Conservation (phyloP, 2,888 invertebrate species). For the Charanyca ferruginea region DNA sequence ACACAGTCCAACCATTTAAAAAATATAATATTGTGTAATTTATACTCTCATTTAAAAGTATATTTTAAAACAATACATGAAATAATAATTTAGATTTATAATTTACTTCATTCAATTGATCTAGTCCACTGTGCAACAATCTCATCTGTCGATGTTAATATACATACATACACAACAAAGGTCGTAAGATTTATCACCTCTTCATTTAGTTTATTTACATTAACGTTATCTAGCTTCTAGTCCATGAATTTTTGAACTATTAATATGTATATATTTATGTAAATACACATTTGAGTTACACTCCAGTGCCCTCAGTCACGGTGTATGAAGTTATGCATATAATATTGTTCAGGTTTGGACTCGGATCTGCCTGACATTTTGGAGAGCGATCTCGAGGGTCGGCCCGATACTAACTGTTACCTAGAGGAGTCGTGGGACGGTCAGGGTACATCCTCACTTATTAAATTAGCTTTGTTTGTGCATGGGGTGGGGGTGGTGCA, state of each 20-base stretch:
- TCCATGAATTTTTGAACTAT: constrained; percentile 78
- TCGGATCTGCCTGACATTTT: constrained; percentile 86
- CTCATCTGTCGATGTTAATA: constrained; percentile 20
- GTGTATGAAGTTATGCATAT: constrained; percentile 70
- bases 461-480: constrained; percentile 79
- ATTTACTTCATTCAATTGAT: constrained; percentile 27
- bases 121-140: constrained; percentile 35
- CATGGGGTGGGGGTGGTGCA: constrained; percentile 80
- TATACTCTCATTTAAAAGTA: neutral
- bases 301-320: constrained; percentile 49
- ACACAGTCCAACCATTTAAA: constrained; percentile 32
- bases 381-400: constrained; percentile 88
- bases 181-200: constrained; percentile 32
- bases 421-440: constrained; percentile 90
- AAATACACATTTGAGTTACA: constrained; percentile 27
- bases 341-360: constrained; percentile 89
- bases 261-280: constrained; percentile 22
- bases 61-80: constrained; percentile 21
- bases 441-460: constrained; percentile 83
- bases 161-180: constrained; percentile 24
- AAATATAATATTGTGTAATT: no score
- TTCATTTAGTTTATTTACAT: constrained; percentile 30
- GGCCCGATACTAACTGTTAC: constrained; percentile 90
- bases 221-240: constrained; percentile 60
- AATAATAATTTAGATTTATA: constrained; percentile 18